Base-by-base conservation (phyloP, 1,140 invertebrate species). In the Diabrotica virgifera region DNA sequence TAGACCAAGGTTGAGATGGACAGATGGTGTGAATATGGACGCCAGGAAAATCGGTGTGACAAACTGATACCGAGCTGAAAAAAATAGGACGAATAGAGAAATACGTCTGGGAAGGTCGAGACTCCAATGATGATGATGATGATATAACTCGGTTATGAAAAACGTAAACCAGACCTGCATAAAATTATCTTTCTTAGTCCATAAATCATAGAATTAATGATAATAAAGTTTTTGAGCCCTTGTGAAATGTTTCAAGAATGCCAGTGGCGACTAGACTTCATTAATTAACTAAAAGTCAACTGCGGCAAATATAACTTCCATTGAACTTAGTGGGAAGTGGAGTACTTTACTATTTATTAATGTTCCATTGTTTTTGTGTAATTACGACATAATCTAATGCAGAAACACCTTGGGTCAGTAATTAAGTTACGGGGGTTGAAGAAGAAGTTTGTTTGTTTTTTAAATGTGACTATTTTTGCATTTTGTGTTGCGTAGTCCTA, bases 301-400 rank as follows among this genome's bases (percentile, higher is more conserved):
- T 46, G 40, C n/a, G 40, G 40, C 40, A 46, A 46, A 46, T 46
- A n/a, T n/a, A 46, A 46, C 40, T 46, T 46, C 40, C 40, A 46
- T 46, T 46, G 8, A 46, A 46, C 40, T 46, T 46, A 46, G 40
- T 46, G 40, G 40, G 40, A 46, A 46, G 40, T 46, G n/a, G 40
- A 46, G 40, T 46, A 46, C 40, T 46, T 46, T 46, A 46, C 40
- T 46, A 46, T 46, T 46, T 46, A 46, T 46, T 46, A 46, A 46
- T 46, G 40, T 46, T 46, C 40, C 40, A 46, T 46, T 46, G 40
- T 46, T 46, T 46, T 46, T 46, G 40, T 46, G 8, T 46, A 46
- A 46, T 46, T 46, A 46, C 40, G n/a, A n/a, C 40, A n/a, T 46
- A 46, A 46, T 46, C 8, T 46, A 46, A 46, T 10, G n/a, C 40